These are phyloP conservation scores for Plagodis dolabraria DNA, from an alignment of 2,888 invertebrate genomes.

Conservation along the genomic window DNA sequence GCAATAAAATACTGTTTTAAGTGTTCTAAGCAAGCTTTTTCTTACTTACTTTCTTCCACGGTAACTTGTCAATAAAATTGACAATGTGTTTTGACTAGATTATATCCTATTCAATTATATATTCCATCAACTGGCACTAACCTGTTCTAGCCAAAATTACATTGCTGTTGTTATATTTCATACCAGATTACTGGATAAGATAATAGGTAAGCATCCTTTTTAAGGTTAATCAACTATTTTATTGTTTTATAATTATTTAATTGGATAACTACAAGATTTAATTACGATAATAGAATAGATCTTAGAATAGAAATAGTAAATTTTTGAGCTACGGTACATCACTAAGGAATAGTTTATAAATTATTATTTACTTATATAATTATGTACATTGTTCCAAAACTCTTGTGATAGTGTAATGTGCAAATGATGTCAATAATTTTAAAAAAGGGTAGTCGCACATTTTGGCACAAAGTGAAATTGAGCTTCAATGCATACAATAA, in stretches of 20 bases:
- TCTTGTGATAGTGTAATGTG: constrained; percentile 55
- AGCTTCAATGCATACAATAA: constrained; percentile 63
- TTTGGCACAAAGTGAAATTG: constrained; percentile 73
- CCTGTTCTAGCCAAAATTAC: too few species aligned
- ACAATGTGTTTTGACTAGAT: too few species aligned
- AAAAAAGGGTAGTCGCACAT: constrained; percentile 41
- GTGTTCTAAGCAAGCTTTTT: too few species aligned
- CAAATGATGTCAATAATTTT: constrained; percentile 43
- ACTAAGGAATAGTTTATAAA: constrained; percentile 63
- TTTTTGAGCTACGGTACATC: constrained; percentile 74
- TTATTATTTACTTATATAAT: constrained; percentile 66
- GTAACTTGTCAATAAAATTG: too few species aligned
- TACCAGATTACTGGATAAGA: too few species aligned
- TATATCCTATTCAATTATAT: too few species aligned
- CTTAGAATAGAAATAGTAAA: constrained; percentile 69
- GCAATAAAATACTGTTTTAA: too few species aligned
- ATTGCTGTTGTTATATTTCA: too few species aligned
- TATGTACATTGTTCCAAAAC: constrained; percentile 81
- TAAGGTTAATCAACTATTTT: too few species aligned
- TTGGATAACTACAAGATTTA: constrained; percentile 55
- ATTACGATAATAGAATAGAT: constrained; percentile 61
- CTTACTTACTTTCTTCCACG: too few species aligned
- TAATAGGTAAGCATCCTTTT: too few species aligned
- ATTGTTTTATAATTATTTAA: constrained; percentile 38
- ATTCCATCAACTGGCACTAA: too few species aligned